A percentile compares a stretch with the other conserved stretches of the same genome.
phyloP scores from a whole-genome alignment of 37 sponge, comb jelly and placozoan genomes.

The Axinella damicornis region DNA sequence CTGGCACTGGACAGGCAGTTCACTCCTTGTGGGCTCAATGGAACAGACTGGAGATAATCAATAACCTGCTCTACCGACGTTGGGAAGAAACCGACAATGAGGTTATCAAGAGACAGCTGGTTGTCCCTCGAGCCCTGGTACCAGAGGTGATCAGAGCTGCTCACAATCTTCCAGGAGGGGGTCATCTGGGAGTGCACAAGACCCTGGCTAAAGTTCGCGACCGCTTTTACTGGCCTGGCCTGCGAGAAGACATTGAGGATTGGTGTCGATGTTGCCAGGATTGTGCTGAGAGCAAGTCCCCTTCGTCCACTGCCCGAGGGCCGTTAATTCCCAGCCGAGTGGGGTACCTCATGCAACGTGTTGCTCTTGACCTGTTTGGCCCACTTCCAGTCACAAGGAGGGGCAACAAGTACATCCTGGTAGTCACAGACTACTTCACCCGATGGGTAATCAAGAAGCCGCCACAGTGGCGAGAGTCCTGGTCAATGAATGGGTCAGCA shows the following conservation, averaged over 20 bases:
- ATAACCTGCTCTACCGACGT: slow-evolving; percentile 16
- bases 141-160: neutral
- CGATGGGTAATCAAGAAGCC: neutral
- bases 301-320: neutral
- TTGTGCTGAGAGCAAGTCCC: neutral
- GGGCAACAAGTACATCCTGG: too few species aligned
- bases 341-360: neutral
- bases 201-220: too few species aligned
- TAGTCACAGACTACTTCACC: neutral
- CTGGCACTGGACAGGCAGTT: too few species aligned
- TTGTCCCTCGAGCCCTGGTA: slow-evolving; percentile 10
- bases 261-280: too few species aligned
- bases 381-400: too few species aligned
- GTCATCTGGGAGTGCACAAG: too few species aligned
- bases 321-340: neutral
- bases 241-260: neutral
- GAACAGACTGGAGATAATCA: too few species aligned
- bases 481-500: neutral
- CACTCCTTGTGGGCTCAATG: too few species aligned
- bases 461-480: too few species aligned
- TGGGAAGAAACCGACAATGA: slow-evolving; percentile 17
- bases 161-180: too few species aligned
- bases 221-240: too few species aligned
- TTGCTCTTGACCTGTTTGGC: neutral
- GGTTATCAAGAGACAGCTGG: slow-evolving; percentile 2